Conservation (phyloP, 2,797 vertebrate species). For the Denticeps clupeoides region DNA sequence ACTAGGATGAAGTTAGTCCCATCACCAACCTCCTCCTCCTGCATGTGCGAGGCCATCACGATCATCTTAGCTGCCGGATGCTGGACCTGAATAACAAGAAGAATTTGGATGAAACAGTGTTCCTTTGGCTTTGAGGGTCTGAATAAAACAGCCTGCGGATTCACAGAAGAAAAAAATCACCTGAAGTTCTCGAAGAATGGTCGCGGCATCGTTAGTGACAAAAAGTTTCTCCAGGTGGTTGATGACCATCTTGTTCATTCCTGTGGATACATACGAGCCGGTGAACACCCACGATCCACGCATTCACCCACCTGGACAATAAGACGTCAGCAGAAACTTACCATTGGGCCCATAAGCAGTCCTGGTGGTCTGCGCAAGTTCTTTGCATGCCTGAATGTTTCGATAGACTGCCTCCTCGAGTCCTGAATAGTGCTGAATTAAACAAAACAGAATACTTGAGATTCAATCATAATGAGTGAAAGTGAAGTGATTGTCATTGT, state of each 20-base stretch:
- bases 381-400: constrained; percentile 94
- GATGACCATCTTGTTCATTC: constrained; percentile 99
- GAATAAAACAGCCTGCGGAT: no score
- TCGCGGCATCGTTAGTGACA: constrained; percentile 95
- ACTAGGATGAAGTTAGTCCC: constrained; percentile 98
- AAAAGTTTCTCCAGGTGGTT: constrained; percentile 96
- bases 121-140: no score
- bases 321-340: constrained; percentile 32
- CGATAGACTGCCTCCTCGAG: constrained; percentile 91
- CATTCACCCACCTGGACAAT: no score
- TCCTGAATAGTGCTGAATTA: constrained; percentile 92
- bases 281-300: no score
- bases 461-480: no score
- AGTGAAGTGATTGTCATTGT: no score
- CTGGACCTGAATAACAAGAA: constrained; percentile 93
- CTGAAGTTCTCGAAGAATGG: constrained; percentile 91
- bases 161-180: constrained; percentile 55
- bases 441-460: no score
- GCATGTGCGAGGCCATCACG: constrained; percentile 98
- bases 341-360: constrained; percentile 95
- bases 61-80: constrained; percentile 98
- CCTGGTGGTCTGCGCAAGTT: constrained; percentile 89
- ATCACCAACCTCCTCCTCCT: constrained; percentile 95
- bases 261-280: no score
- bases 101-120: no score